A percentile compares a stretch with the other conserved stretches of the same genome.
Evolutionary conservation across 2,113 vertebrate genomes (phyloP).

Genomic region (Bubo scandiacus): DNA sequence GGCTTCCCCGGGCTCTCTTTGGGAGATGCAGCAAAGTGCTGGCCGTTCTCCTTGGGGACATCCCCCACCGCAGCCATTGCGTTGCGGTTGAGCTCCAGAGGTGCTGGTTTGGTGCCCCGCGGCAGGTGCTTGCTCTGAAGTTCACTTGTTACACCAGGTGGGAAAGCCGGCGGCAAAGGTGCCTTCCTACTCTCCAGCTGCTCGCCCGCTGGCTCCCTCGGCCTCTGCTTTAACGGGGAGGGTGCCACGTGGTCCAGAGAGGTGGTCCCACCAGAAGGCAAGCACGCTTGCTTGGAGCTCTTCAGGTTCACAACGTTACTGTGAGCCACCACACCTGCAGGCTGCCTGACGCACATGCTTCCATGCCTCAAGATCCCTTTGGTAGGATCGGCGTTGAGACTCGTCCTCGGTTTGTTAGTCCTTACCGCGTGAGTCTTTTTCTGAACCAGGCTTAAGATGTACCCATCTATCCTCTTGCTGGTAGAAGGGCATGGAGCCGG

Average conservation of each 20-base stretch:
- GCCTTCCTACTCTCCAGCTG: conserved; percentile 70
- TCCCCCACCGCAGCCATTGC: background rate
- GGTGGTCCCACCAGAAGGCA: conserved; percentile 46
- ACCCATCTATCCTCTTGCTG: conserved; percentile 85
- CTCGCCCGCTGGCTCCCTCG: conserved; percentile 72
- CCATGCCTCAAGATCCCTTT: conserved; percentile 87
- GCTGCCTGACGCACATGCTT: conserved; percentile 80
- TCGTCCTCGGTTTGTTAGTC: conserved; percentile 90
- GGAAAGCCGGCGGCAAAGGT: background rate
- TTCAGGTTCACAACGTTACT: conserved; percentile 69
- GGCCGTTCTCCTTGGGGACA: conserved; percentile 64
- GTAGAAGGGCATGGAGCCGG: conserved; percentile 55
- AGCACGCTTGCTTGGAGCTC: conserved; percentile 63
- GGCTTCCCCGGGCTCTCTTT: conserved; percentile 66
- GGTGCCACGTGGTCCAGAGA: conserved; percentile 62
- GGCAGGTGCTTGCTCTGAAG: conserved; percentile 68
- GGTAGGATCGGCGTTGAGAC: conserved; percentile 83
- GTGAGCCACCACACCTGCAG: conserved; percentile 39
- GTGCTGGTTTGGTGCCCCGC: conserved; percentile 21
- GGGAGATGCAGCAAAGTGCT: conserved; percentile 43
- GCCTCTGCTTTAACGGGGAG: conserved; percentile 77
- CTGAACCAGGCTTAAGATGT: conserved; percentile 90
- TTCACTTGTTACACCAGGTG: background rate
- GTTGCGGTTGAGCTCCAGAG: conserved; percentile 32
- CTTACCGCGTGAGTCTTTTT: conserved; percentile 83